Evolutionary conservation across 2,113 vertebrate genomes (phyloP).

Genomic region (Seriola dumerili): DNA sequence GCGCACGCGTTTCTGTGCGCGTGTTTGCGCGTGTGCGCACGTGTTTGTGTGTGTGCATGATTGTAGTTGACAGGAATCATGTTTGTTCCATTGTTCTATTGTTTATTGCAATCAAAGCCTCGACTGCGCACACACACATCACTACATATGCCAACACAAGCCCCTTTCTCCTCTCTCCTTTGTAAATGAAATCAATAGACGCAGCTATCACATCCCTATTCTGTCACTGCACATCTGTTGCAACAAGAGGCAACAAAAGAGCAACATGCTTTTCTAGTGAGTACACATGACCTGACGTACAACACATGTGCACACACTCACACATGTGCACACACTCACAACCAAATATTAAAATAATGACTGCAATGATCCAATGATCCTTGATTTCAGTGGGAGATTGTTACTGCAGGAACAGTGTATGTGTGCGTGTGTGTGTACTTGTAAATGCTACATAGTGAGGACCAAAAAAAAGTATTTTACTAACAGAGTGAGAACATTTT

Average conservation of each 20-base stretch:
- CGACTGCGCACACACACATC: not conserved
- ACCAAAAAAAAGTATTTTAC: too few species aligned
- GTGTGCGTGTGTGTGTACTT: slow-evolving; percentile 22
- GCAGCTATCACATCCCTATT: slow-evolving; percentile 67
- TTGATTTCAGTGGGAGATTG: slow-evolving; percentile 41
- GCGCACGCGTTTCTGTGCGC: slow-evolving; percentile 4
- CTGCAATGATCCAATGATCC: slow-evolving; percentile 65
- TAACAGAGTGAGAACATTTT: too few species aligned
- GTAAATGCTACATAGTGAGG: not conserved
- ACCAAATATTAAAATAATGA: slow-evolving; percentile 60
- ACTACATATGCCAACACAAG: slow-evolving; percentile 41
- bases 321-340: slow-evolving; percentile 10
- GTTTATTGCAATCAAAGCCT: slow-evolving; percentile 69
- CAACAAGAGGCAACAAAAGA: slow-evolving; percentile 76
- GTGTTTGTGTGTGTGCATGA: slow-evolving; percentile 15
- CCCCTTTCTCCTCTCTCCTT: slow-evolving; percentile 63
- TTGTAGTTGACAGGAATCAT: slow-evolving; percentile 41
- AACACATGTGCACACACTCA: slow-evolving; percentile 2
- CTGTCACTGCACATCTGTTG: slow-evolving; percentile 76
- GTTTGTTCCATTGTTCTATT: slow-evolving; percentile 62
- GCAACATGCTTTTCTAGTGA: slow-evolving; percentile 65
- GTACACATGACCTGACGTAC: slow-evolving; percentile 50
- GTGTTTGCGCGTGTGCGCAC: not conserved
- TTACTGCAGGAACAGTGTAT: slow-evolving; percentile 13
- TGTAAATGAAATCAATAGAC: slow-evolving; percentile 81